Evolutionary conservation across 2,797 vertebrate genomes (phyloP).

Genomic region (Tokudaia muenninki): DNA sequence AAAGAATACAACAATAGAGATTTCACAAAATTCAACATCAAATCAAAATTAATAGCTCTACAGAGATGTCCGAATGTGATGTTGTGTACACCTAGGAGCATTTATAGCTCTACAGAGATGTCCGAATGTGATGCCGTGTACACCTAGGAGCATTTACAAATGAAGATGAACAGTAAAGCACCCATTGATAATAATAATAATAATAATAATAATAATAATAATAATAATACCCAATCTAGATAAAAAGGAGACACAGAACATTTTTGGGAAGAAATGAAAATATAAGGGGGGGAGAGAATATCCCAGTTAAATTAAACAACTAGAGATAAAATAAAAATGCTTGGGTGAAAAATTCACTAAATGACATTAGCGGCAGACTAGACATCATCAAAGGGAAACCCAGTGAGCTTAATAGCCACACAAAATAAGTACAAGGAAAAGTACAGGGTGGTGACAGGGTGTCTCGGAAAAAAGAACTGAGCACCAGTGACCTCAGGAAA

Average conservation of each 20-base stretch:
- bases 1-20: conserved; percentile 22
- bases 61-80: background rate
- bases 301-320: background rate
- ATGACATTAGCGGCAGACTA: background rate
- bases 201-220: no score
- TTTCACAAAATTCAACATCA: background rate
- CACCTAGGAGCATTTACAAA: background rate
- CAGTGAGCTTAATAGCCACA: background rate
- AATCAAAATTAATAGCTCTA: conserved; percentile 26
- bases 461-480: background rate
- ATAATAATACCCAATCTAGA: background rate
- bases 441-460: background rate
- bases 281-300: background rate
- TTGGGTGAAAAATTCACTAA: background rate
- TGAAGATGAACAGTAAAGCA: background rate
- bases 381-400: background rate
- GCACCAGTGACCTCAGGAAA: background rate
- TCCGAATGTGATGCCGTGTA: background rate
- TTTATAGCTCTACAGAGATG: background rate
- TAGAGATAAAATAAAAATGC: background rate
- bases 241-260: background rate
- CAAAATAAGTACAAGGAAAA: background rate
- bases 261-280: background rate
- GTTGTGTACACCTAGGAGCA: background rate
- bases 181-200: background rate